Base-by-base conservation (phyloP, 2,797 vertebrate genomes). In the Salmo trutta region DNA sequence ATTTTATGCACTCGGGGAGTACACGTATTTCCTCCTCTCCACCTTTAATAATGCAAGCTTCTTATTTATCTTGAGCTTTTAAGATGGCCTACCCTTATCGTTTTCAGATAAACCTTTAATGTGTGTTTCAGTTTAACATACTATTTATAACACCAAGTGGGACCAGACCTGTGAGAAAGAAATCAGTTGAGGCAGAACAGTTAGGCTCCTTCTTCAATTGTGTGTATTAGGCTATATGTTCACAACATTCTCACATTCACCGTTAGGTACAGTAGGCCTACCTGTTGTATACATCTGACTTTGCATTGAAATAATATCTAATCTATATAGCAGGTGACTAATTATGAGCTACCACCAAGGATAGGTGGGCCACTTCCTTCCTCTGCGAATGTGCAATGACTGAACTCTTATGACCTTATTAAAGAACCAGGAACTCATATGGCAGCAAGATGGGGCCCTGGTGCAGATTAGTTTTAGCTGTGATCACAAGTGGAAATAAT, bases 1-100 rank as follows among this genome's bases (percentile, higher is more conserved):
- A 88, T 91, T 88, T 75, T 88, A 88, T 89, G 85, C 85, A 86
- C 84, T 87, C 87, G 83, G 85, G 84, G 85, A 84, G 86, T 85
- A 77, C 84, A 66, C 52, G 6, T 67, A 75, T 62, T 75, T 85
- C 81, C 82, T 82, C 82, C 75, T 83, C 82, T 71, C 76, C 78
- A 82, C 79, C 80, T 84, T 84, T 82, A 78, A 53, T 65, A 27
- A 41, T 75, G 51, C 52, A 36, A 73, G 47, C 51, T 75, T 73
- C 72, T 47, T 47, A 19, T 70, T 41, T 21, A 73, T 29, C 29
- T 21, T 27, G 71, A 53, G 51, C 24, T 29, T 10, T 24, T 19
- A 56, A 68, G 1, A 68, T 19, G 29, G 31, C 4, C 69, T 73
- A 73, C 41, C 74, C 52, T 67, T 77, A 7, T 56, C 4, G 51